These are phyloP conservation scores for Diarsia rubi DNA, from an alignment of 2,888 invertebrate species.

Conservation along the genomic window DNA sequence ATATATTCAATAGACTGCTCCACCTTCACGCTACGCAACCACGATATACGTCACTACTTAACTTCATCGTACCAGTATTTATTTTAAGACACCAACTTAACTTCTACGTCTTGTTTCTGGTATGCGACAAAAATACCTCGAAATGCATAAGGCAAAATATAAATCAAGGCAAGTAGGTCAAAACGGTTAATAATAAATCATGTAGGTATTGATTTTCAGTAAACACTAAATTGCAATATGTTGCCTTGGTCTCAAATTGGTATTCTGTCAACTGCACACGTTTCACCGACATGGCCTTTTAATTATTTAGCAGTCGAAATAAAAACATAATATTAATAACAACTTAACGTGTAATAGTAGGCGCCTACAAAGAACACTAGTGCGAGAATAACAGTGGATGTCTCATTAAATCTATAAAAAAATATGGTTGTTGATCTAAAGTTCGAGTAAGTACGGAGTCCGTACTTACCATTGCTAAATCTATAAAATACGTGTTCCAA, in stretches of 20 bases:
- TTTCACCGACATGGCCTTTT: not conserved
- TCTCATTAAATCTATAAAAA: constrained; percentile 23
- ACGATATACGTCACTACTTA: constrained; percentile 56
- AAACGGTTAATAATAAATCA: constrained; percentile 25
- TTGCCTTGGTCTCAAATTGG: constrained; percentile 39
- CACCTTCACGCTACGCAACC: constrained; percentile 55
- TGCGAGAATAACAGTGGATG: constrained; percentile 27
- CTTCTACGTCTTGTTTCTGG: not conserved
- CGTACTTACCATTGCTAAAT: constrained; percentile 51
- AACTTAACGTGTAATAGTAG: not conserved
- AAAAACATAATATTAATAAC: not conserved
- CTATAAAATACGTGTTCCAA: constrained; percentile 60
- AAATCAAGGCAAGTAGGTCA: constrained; percentile 9
- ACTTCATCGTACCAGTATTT: constrained; percentile 45
- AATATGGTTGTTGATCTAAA: constrained; percentile 38
- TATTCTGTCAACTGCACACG: constrained; percentile 49
- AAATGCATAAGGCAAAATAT: not conserved
- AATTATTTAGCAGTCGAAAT: constrained; percentile 3
- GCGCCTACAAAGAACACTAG: constrained; percentile 1
- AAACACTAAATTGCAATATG: constrained; percentile 42
- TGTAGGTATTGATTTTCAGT: constrained; percentile 33
- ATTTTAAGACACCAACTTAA: not conserved
- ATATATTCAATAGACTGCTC: constrained; percentile 64
- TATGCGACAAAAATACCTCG: not conserved
- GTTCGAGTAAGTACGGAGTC: constrained; percentile 21